Evolutionary conservation across 2,113 vertebrate genomes (phyloP).

Genomic region (Cheirogaleus medius): DNA sequence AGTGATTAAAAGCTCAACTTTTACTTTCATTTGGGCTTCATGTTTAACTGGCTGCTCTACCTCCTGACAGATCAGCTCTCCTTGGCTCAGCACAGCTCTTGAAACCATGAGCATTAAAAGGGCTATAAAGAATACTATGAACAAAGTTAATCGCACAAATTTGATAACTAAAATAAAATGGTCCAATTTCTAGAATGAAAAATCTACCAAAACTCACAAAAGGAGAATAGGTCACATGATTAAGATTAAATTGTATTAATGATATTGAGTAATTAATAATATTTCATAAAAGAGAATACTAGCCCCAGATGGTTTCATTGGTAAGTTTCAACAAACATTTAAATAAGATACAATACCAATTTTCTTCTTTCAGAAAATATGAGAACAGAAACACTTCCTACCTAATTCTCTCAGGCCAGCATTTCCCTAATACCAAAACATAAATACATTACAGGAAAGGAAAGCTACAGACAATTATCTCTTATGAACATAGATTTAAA

Average conservation of each 20-base stretch:
- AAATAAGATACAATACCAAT: neutral
- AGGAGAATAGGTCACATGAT: neutral
- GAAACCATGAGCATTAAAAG: neutral
- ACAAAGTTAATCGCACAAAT: neutral
- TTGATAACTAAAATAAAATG: neutral
- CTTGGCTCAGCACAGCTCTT: neutral
- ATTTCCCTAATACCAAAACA: neutral
- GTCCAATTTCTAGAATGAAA: neutral
- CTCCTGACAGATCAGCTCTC: neutral
- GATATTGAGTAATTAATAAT: neutral
- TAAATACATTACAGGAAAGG: neutral
- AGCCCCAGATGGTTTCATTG: neutral
- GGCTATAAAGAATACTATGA: neutral
- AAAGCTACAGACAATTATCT: neutral
- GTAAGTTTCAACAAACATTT: neutral
- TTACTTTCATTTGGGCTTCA: neutral
- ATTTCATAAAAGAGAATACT: neutral
- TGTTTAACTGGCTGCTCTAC: neutral
- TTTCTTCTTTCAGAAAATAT: slow-evolving; percentile 5
- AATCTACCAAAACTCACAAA: neutral
- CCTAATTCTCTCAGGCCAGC: neutral
- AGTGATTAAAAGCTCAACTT: neutral
- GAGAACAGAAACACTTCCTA: neutral
- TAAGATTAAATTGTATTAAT: neutral
- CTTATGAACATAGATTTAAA: neutral